Evolutionary conservation across 2,797 vertebrate genomes (phyloP), one percentile per base, ranked within the genome.

Genomic region (Spatula versicolor): DNA sequence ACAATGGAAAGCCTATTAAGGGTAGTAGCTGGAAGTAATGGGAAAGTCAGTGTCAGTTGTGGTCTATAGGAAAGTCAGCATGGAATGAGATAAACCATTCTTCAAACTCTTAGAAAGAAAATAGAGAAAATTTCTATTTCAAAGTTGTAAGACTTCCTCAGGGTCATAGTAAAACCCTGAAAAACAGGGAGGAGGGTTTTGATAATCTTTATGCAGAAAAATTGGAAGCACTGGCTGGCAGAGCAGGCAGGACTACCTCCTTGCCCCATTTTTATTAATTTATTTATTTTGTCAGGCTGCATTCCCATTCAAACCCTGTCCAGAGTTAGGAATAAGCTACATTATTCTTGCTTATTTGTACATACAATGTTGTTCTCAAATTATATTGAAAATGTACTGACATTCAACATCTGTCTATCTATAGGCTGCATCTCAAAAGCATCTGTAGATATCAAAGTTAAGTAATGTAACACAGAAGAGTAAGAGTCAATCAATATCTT

Each of bases 401-500:
- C 60, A 18, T 75, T 91, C 45, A 86, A 11, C 0, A 0, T 55
- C 45, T 80, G 15, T 33, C n/a, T 74, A 56, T 72, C 14, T 30
- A 58, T 64, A 83, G 21, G 9, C 30, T 83, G 62, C 55, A 64
- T 56, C 55, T 90, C 91, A 90, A 88, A 91, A 74, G 25, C 31
- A 54, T 91, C 46, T 77, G 64, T 67, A 66, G 56, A 54, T 81
- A 87, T 80, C 58, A 81, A 93, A 91, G 45, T 28, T 74, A 93
- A 86, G 72, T 78, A 86, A 78, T 54, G 45, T 62, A 86, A 75
- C 31, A 90, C 37, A 64, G 39, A 86, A 52, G 6, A 77, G 56
- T 71, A 86, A 48, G 5, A 77, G 56, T 71, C 39, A 86, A 81
- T 91, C 84, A 75, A 72, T 88, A 94, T 55, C 30, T 18, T 91